These are phyloP conservation scores for Scalopus aquaticus DNA, from an alignment of 2,113 vertebrate species.

Conservation along the genomic window DNA sequence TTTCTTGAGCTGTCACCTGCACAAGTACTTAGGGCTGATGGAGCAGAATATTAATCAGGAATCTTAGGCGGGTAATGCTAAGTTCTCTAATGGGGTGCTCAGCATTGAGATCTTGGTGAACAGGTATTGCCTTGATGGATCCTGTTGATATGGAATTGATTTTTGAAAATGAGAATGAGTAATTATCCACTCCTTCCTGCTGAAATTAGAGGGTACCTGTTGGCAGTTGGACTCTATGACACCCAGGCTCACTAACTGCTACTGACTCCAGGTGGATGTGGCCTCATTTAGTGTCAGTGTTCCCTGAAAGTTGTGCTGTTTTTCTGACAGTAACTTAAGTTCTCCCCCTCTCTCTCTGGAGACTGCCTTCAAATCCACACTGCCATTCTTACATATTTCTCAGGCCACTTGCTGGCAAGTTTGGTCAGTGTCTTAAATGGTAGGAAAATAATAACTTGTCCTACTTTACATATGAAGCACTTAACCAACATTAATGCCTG, in stretches of 20 bases:
- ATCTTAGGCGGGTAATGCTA: slow-evolving; percentile 39
- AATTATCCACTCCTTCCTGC: slow-evolving; percentile 61
- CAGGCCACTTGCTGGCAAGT: slow-evolving; percentile 38
- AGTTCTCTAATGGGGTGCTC: slow-evolving; percentile 15
- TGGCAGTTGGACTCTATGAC: slow-evolving; percentile 1
- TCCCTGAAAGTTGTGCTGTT: not conserved
- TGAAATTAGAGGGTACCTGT: slow-evolving; percentile 57
- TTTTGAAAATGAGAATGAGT: slow-evolving; percentile 64
- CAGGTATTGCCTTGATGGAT: slow-evolving; percentile 49
- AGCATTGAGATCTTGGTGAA: not conserved
- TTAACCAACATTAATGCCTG: slow-evolving; percentile 58
- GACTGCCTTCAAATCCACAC: not conserved
- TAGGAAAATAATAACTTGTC: slow-evolving; percentile 46
- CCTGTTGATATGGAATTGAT: slow-evolving; percentile 52
- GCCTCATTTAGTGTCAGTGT: not conserved
- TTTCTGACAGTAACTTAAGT: not conserved
- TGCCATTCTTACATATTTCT: not conserved
- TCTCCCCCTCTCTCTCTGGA: not conserved
- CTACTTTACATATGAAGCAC: slow-evolving; percentile 60
- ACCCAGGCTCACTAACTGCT: not conserved
- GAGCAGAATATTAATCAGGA: slow-evolving; percentile 42
- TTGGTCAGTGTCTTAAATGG: slow-evolving; percentile 51
- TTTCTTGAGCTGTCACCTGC: slow-evolving; percentile 61
- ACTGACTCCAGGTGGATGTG: not conserved
- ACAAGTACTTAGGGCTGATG: slow-evolving; percentile 32